A percentile compares a stretch with the other conserved stretches of the same genome.
Conservation (phyloP, 1,140 invertebrate genomes). For the Aphelenchoides avenae region DNA sequence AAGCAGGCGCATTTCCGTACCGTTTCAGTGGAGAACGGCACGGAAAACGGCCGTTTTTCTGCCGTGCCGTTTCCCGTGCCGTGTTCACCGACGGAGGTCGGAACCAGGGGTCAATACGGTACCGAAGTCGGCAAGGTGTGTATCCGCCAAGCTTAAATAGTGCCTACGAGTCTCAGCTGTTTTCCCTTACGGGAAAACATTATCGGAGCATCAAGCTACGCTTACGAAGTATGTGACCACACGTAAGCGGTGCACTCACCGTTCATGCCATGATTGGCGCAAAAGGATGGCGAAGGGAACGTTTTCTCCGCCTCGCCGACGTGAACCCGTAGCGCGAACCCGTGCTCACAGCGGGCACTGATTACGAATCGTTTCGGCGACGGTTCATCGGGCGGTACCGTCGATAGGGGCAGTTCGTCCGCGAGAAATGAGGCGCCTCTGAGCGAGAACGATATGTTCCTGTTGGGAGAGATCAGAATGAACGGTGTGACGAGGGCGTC, state of each 20-base stretch:
- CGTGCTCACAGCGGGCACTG: constrained; percentile 25
- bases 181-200: not conserved
- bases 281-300: constrained; percentile 24
- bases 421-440: constrained; percentile 10
- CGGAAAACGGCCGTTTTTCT: too few relatives aligned
- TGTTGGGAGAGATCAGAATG: constrained; percentile 33
- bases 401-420: constrained; percentile 17
- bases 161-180: not conserved
- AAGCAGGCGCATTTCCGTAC: too few relatives aligned
- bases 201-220: not conserved
- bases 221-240: too few relatives aligned
- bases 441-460: constrained; percentile 29
- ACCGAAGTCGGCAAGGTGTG: too few relatives aligned
- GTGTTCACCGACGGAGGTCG: too few relatives aligned
- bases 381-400: not conserved
- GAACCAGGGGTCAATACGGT: not conserved
- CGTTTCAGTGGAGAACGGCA: too few relatives aligned
- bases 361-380: too few relatives aligned
- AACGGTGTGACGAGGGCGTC: constrained; percentile 19
- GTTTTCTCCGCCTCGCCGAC: constrained; percentile 13
- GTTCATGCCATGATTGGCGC: constrained; percentile 27
- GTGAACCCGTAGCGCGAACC: constrained; percentile 16
- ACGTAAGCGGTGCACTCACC: too few relatives aligned
- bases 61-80: too few relatives aligned
- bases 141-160: not conserved